Base-by-base conservation (phyloP, 2,797 vertebrate genomes). In the Cephalopachus bancanus region DNA sequence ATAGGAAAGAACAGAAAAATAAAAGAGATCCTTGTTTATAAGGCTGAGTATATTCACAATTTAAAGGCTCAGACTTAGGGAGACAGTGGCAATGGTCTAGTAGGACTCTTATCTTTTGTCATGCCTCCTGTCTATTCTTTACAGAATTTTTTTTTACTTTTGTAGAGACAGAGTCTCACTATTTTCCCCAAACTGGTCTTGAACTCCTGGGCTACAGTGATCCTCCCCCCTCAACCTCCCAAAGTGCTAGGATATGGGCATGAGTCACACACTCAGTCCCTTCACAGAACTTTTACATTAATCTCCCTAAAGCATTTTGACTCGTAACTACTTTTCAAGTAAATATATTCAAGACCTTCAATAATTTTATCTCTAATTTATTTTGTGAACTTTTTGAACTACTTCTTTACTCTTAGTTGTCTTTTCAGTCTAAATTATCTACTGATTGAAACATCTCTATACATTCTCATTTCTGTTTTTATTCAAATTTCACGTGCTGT, bases 101-200 rank as follows among this genome's bases (percentile, higher is more conserved):
- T 0, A 49, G 37, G 22, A 84, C 33, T 26, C 14, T 33, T 16
- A 7, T 14, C 26, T 57, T 89, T 55, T 37, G 3, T 71, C 19
- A 1, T 0, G n/a, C 5, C 7, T 51, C 3, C 10, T 10, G 11
- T 30, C 8, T 15, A 3, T 33, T n/a, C 53, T 57, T 44, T 24
- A 57, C 44, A 60, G 14, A 57, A 24, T n/a, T 20, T 0, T 10
- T 44, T 44, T 44, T 44, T 44, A 44, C 44, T 7, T 44, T 44
- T 44, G 44, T 44, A 44, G 44, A 44, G 44, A 44, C 5, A 44
- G 44, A 44, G 44, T 44, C 44, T 44, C 44, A 44, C 44, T 44
- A 44, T 44, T 44, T 44, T 44, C 44, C 44, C 44, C 44, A 44
- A 44, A 7, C 44, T 44, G 5, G 44, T 44, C 44, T 44, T 44